phyloP scores from a whole-genome alignment of 2,888 invertebrate genomes.

The Tiliacea aurago region DNA sequence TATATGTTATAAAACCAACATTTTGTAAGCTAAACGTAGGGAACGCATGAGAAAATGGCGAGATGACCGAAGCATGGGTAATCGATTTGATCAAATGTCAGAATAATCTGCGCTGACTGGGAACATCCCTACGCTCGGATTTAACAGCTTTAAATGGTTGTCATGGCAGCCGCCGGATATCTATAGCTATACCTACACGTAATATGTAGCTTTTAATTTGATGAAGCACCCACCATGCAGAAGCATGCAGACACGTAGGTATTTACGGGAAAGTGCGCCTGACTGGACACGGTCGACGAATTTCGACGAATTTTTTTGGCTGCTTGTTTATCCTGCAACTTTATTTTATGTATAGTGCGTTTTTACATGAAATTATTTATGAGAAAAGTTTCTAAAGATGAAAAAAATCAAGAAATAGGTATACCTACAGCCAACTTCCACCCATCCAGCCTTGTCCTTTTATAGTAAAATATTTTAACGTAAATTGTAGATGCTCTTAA shows the following conservation, averaged over 20 bases:
- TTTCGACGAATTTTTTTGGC: constrained; percentile 12
- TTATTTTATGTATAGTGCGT: too few species aligned
- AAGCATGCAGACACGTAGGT: constrained; percentile 26
- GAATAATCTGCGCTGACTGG: constrained; percentile 58
- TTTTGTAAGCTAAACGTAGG: constrained; percentile 15
- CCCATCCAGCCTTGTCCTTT: not conserved
- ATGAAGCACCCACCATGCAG: constrained; percentile 35
- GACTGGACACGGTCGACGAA: constrained; percentile 27
- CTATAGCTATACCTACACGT: constrained; percentile 18
- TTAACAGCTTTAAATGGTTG: constrained; percentile 64
- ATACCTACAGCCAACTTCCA: not conserved
- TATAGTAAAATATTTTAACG: constrained; percentile 18
- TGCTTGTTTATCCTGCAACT: not conserved
- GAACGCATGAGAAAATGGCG: constrained; percentile 28
- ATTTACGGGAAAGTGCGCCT: constrained; percentile 18
- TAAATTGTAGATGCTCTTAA: constrained; percentile 73
- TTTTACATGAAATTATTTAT: too few species aligned
- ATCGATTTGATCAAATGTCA: constrained; percentile 66
- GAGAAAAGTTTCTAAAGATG: too few species aligned
- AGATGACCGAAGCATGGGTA: constrained; percentile 41
- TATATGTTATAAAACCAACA: not conserved
- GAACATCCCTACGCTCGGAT: constrained; percentile 43
- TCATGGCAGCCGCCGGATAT: constrained; percentile 61
- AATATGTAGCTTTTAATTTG: constrained; percentile 41
- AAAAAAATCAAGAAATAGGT: too few species aligned